Percentiles rank a stretch among this genome's conserved stretches.
These are phyloP conservation scores for Clamator glandarius DNA, from an alignment of 2,797 vertebrate genomes.

Conservation along the genomic window DNA sequence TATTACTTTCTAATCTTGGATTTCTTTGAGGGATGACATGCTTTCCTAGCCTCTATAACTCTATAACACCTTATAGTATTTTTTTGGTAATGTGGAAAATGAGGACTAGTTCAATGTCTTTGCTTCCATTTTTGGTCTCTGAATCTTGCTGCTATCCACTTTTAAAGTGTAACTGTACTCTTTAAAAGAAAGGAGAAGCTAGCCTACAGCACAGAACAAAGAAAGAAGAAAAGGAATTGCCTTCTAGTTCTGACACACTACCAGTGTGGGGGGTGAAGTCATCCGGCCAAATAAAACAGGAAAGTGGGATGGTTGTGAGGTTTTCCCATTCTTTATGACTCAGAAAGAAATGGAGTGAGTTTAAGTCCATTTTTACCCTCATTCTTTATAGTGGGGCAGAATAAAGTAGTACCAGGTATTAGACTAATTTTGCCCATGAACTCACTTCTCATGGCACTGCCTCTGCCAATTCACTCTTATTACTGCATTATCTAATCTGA, in stretches of 20 bases:
- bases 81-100: background rate
- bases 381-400: background rate
- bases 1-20: background rate
- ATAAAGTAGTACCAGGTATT: background rate
- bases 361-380: background rate
- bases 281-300: background rate
- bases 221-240: background rate
- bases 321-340: background rate
- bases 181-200: background rate
- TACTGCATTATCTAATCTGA: background rate
- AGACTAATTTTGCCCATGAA: background rate
- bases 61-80: background rate
- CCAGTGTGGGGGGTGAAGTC: fast-evolving
- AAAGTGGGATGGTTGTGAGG: background rate
- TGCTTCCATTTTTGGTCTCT: background rate
- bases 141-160: background rate
- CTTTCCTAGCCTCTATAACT: background rate
- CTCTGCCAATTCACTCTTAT: background rate
- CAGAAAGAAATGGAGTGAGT: background rate
- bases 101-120: background rate
- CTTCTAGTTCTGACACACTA: background rate
- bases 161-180: background rate
- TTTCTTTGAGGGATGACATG: background rate
- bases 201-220: background rate
- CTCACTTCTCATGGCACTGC: background rate